Base-by-base conservation (phyloP, 2,113 vertebrate genomes). In the Vidua macroura region DNA sequence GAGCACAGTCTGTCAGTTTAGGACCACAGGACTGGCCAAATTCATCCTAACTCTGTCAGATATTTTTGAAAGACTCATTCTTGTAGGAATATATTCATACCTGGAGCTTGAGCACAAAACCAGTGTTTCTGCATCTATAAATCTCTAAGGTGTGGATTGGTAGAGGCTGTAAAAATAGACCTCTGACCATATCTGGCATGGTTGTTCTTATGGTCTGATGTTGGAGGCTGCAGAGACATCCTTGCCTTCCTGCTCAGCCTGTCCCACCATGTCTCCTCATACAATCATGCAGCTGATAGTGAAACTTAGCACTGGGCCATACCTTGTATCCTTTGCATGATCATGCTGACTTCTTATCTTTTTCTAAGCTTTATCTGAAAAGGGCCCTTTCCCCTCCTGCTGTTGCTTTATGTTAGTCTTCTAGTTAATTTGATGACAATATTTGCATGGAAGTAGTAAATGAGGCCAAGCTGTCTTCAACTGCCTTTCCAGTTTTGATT, bases 251-350 rank as follows among this genome's bases (percentile, higher is more conserved):
- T 58, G 43, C 51, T 70, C 55, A 89, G 52, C 33, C 59, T 84
- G 21, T 33, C 21, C 31, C 16, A 49, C 33, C 14, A 15, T 7
- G 8, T 80, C 31, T 69, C 22, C 16, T 70, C 51, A 7, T 35
- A 22, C 22, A 84, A 30, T 6, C 73, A 70, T 20, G 7, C 33
- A 86, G 22, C 23, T 86, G 58, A 12, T 21, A 64, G 17, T 15
- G 35, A 66, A 83, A 58, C 1, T 15, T 24, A 43, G 20, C 33
- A 18, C 25, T 58, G 39, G 6, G 20, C 7, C 35, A 72, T 37
- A 30, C 9, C 27, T 66, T 0, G 0, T 46, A 21, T 37, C 46
- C 7, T 73, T 76, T 63, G 19, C 41, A 33, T 20, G 23, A 37
- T 22, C 15, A 15, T 9, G 21, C 19, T 49, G 25, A 53, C 25